These are phyloP conservation scores for Pristis pectinata DNA, from an alignment of 2,797 vertebrate species.

Conservation along the genomic window DNA sequence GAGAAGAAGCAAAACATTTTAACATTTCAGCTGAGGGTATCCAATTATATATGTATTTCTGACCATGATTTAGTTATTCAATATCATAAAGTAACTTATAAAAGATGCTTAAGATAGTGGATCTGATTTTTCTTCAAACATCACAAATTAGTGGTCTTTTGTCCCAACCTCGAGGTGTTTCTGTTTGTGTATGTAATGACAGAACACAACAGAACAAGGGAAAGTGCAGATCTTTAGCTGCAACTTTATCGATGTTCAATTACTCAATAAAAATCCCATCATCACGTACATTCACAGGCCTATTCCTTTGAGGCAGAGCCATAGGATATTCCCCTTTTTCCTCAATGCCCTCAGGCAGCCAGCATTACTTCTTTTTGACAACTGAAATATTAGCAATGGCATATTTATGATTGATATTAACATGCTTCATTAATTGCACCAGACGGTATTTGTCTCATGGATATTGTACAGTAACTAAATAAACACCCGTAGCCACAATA, in stretches of 20 bases:
- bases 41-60: background rate
- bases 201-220: background rate
- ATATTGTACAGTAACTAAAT: background rate
- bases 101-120: background rate
- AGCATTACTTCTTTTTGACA: conserved; percentile 22
- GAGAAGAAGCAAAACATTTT: background rate
- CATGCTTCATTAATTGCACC: background rate
- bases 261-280: background rate
- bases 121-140: background rate
- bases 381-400: conserved; percentile 9
- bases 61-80: background rate
- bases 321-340: background rate
- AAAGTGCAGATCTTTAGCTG: background rate
- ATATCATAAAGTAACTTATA: background rate
- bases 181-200: background rate
- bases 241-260: background rate
- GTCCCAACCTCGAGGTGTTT: background rate
- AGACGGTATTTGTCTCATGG: conserved; percentile 15
- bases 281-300: background rate
- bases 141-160: background rate
- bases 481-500: conserved; percentile 21
- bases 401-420: conserved; percentile 27
- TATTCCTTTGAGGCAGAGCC: background rate
- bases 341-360: background rate
- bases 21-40: background rate